Percentiles rank a stretch among this genome's conserved stretches.
Conservation (phyloP, 2,113 vertebrate genomes). For the Cryptotis parvus region DNA sequence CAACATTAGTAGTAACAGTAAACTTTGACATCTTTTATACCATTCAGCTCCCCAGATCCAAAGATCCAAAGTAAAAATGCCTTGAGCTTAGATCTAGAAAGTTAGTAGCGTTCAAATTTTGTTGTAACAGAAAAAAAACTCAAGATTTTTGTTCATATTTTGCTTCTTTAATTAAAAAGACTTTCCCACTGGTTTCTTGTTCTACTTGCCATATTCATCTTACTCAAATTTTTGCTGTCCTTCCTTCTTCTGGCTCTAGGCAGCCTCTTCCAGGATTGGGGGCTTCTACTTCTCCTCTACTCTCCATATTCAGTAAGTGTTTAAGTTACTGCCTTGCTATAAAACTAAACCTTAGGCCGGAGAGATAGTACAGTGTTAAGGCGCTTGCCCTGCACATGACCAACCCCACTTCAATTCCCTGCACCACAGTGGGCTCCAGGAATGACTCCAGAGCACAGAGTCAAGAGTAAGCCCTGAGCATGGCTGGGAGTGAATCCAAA, state of each 20-base stretch:
- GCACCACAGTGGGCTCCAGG: too few species aligned
- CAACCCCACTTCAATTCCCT: too few species aligned
- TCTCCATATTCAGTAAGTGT: not conserved
- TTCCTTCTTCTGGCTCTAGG: not conserved
- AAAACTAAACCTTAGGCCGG: not conserved
- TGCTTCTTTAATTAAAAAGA: not conserved
- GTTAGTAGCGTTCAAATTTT: not conserved
- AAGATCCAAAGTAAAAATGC: slow-evolving; percentile 34
- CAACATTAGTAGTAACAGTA: not conserved
- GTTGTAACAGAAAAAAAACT: not conserved
- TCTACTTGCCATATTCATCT: not conserved
- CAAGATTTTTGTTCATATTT: not conserved
- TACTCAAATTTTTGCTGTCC: not conserved
- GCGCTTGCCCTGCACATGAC: too few species aligned
- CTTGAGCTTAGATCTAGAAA: not conserved
- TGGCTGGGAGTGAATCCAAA: too few species aligned
- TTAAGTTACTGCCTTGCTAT: not conserved
- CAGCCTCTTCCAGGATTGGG: not conserved
- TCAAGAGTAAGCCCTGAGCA: too few species aligned
- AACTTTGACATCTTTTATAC: not conserved
- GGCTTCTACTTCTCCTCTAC: not conserved
- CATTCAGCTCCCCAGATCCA: not conserved
- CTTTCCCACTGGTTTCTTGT: not conserved
- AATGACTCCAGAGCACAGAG: too few species aligned
- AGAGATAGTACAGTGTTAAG: too few species aligned